These are phyloP conservation scores for Cossypha dichroa DNA, from an alignment of 2,797 vertebrate genomes.

Conservation along the genomic window DNA sequence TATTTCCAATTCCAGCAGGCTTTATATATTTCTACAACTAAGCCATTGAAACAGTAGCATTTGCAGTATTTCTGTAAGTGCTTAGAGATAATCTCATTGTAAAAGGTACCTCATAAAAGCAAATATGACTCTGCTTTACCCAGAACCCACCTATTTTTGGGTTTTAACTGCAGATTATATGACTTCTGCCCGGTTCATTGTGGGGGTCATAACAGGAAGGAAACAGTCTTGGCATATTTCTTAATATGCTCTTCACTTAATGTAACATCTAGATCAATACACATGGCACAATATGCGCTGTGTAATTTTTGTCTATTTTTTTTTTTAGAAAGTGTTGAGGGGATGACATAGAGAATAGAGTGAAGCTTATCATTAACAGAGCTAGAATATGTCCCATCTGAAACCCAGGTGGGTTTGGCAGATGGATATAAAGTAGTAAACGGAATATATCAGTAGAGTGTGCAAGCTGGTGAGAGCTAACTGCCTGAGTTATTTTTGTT, in stretches of 20 bases:
- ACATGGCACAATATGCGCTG: background rate
- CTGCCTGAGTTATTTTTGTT: constrained; percentile 77
- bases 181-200: background rate
- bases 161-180: background rate
- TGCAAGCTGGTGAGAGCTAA: constrained; percentile 75
- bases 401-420: constrained; percentile 79
- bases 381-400: constrained; percentile 70
- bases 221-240: background rate
- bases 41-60: background rate
- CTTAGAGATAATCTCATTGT: background rate
- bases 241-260: constrained; percentile 6
- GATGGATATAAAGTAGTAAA: constrained; percentile 75
- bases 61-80: background rate
- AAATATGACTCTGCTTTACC: background rate
- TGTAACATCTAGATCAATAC: constrained; percentile 18
- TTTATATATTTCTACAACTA: background rate
- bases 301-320: background rate
- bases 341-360: background rate
- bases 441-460: constrained; percentile 53
- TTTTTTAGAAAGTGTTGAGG: constrained; percentile 1
- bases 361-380: constrained; percentile 72
- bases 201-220: background rate
- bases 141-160: background rate
- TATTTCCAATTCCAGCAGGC: background rate
- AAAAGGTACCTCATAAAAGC: constrained; percentile 25